Evolutionary conservation across 2,797 vertebrate species (phyloP).

Genomic region (Karalla daura): DNA sequence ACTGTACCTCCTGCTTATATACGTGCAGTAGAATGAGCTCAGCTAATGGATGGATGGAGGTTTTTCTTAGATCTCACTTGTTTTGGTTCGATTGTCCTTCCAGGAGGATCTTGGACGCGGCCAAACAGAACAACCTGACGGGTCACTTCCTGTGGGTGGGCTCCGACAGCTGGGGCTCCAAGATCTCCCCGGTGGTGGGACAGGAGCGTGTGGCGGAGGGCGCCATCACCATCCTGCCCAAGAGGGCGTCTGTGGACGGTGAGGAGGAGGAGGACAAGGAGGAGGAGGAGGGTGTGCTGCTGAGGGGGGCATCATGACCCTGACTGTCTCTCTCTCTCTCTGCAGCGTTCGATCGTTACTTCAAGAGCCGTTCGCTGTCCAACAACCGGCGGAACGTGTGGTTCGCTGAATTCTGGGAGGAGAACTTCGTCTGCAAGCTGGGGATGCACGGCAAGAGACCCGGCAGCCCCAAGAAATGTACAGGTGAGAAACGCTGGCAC

Average conservation of each 20-base stretch:
- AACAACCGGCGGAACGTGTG: slow-evolving; percentile 97
- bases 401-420: slow-evolving; percentile 99
- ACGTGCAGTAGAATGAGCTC: no score
- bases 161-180: slow-evolving; percentile 98
- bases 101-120: slow-evolving; percentile 92
- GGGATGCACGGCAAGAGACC: slow-evolving; percentile 95
- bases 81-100: neutral
- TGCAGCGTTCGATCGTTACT: slow-evolving; percentile 95
- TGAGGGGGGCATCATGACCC: neutral
- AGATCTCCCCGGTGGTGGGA: slow-evolving; percentile 93
- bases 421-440: slow-evolving; percentile 96
- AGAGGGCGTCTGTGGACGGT: slow-evolving; percentile 96
- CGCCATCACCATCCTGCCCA: slow-evolving; percentile 95
- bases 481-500: slow-evolving; percentile 87
- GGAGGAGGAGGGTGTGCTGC: no score
- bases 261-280: slow-evolving; percentile 30
- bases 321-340: neutral
- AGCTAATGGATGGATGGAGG: no score
- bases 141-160: slow-evolving; percentile 99
- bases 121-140: slow-evolving; percentile 92
- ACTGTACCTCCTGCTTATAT: no score
- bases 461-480: slow-evolving; percentile 95
- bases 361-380: slow-evolving; percentile 95
- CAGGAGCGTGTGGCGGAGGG: slow-evolving; percentile 95
- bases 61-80: no score